Percentiles rank a stretch among this genome's conserved stretches.
Evolutionary conservation across 2,888 invertebrate genomes (phyloP).

Genomic region (Zygothrica quintamaculata): DNA sequence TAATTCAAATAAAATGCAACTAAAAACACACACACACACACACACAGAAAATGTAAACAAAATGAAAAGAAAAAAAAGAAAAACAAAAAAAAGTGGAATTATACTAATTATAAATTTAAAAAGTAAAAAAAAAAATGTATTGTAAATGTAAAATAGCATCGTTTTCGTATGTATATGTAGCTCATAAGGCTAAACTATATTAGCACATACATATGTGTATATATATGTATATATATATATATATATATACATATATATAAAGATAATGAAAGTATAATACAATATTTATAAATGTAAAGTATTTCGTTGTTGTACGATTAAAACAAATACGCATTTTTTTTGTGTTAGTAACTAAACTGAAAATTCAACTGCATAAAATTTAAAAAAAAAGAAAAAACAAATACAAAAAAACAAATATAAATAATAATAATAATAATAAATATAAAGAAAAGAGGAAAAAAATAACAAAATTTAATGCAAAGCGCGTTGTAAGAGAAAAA

Average conservation of each 20-base stretch:
- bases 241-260: conserved; percentile 29
- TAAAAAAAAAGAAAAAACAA: conserved; percentile 16
- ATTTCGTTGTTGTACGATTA: conserved; percentile 75
- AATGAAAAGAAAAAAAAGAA: neutral
- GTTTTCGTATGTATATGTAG: conserved; percentile 61
- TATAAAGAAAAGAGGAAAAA: neutral
- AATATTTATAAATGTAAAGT: conserved; percentile 75
- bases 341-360: conserved; percentile 59
- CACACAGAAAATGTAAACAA: neutral
- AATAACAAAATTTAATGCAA: neutral
- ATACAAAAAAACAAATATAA: conserved; percentile 21
- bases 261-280: conserved; percentile 43
- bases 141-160: conserved; percentile 58
- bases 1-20: too few relatives aligned
- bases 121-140: conserved; percentile 49
- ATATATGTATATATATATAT: conserved; percentile 14
- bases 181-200: conserved; percentile 52
- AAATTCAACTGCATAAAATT: conserved; percentile 44
- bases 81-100: conserved; percentile 14
- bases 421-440: conserved; percentile 10
- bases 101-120: conserved; percentile 48
- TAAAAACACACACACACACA: too few relatives aligned
- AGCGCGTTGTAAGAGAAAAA: conserved; percentile 30
- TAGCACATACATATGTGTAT: too few relatives aligned
- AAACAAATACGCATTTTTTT: conserved; percentile 77